A percentile compares a stretch with the other conserved stretches of the same genome.
Evolutionary conservation across 2,888 invertebrate species (phyloP).

Genomic region (Sicus ferrugineus): DNA sequence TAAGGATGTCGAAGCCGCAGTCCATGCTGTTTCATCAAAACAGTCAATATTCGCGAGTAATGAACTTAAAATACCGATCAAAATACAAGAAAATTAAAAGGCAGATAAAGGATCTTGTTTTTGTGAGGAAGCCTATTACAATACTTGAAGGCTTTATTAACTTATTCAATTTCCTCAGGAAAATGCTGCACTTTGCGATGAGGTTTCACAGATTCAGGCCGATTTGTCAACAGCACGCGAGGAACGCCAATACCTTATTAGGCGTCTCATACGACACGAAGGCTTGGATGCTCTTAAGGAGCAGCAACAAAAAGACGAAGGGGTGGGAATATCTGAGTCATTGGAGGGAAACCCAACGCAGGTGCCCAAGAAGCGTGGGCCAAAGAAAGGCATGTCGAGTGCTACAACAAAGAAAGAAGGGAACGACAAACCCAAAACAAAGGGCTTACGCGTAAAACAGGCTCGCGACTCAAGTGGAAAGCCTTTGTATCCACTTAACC

Average conservation of each 20-base stretch:
- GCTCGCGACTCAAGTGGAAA: constrained; percentile 68
- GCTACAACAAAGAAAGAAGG: constrained; percentile 20
- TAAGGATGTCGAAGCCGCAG: constrained; percentile 36
- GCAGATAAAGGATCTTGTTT: constrained; percentile 48
- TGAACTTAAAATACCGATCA: constrained; percentile 51
- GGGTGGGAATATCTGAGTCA: background rate
- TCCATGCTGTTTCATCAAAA: constrained; percentile 47
- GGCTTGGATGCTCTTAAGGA: constrained; percentile 49
- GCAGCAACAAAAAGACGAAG: constrained; percentile 34
- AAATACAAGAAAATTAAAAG: constrained; percentile 50
- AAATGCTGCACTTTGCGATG: constrained; percentile 87
- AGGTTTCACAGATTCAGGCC: constrained; percentile 84
- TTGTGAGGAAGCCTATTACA: constrained; percentile 42
- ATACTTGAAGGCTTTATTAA: too few species aligned
- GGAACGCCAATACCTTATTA: constrained; percentile 81
- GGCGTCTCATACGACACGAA: constrained; percentile 77
- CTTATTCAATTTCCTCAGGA: constrained; percentile 71
- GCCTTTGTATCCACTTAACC: constrained; percentile 76
- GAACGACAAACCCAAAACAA: constrained; percentile 37
- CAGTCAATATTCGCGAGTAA: constrained; percentile 49
- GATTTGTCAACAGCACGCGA: constrained; percentile 81
- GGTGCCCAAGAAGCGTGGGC: constrained; percentile 50
- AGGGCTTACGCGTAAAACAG: constrained; percentile 40
- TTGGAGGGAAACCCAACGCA: constrained; percentile 3
- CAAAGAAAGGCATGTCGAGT: constrained; percentile 50